Evolutionary conservation across 2,113 vertebrate genomes (phyloP), one percentile per base, ranked within the genome.

Genomic region (Dryoscopus gambensis): DNA sequence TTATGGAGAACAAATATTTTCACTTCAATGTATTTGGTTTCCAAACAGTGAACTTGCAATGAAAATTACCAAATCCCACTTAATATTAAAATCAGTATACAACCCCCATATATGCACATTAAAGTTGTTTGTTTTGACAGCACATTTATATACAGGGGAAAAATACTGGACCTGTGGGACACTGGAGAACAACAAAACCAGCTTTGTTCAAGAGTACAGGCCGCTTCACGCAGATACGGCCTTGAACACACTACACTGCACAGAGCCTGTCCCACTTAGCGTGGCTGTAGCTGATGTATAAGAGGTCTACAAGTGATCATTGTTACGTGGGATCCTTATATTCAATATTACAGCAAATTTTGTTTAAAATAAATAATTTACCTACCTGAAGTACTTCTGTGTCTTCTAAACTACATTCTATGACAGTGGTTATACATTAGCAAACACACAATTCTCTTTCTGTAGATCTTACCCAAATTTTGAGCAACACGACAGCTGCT

Each of bases 61-160:
- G 11, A 57, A 46, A 89, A 76, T 19, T 49, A 89, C 15, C 12
- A 56, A 80, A 69, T 52, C 23, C 15, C 39, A 77, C 23, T 70
- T 56, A 39, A 31, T 39, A 47, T 15, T 42, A 75, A 75, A 67
- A 92, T 46, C 10, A 89, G 33, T 68, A 46, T 13, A 59, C 78
- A 53, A 11, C 4, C 1, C 0, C 0, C 23, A 21, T 40, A 70
- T 42, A 47, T 6, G 25, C 11, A 65, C 8, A 55, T 25, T 40
- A 40, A 67, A 80, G 46, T 33, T 24, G 60, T 33, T 73, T 62
- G 21, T 74, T 56, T 46, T 14, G 4, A 59, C 23, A 77, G 18
- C 21, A 52, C 5, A 37, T 85, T 55, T 27, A 16, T 35, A 52
- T 30, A 13, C 11, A 11, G 6, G 24, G 13, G 8, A 2, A 77